These are phyloP conservation scores for Columba guinea DNA, from an alignment of 2,797 vertebrate genomes.

Conservation along the genomic window DNA sequence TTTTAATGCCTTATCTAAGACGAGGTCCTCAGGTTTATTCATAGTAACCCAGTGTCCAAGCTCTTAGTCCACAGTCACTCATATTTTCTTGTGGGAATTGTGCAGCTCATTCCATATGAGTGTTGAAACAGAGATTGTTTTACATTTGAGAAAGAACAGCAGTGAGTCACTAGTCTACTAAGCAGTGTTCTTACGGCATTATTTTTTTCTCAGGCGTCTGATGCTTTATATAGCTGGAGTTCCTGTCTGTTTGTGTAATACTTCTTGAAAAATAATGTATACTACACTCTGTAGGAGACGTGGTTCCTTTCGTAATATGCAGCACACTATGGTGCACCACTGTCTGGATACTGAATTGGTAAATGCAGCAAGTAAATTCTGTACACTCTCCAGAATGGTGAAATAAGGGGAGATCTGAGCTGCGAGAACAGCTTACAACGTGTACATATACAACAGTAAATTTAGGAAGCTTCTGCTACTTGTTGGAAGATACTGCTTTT, in stretches of 20 bases:
- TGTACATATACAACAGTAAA: background rate
- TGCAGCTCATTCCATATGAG: background rate
- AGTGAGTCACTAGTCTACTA: constrained; percentile 35
- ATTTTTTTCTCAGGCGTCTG: background rate
- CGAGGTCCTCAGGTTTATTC: background rate
- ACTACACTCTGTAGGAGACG: background rate
- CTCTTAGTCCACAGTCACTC: background rate
- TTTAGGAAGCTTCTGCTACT: background rate
- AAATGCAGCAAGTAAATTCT: background rate
- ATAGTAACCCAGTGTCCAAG: background rate
- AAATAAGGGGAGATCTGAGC: background rate
- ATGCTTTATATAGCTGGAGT: constrained; percentile 54
- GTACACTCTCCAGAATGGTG: background rate
- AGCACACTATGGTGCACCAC: background rate
- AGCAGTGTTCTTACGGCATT: background rate
- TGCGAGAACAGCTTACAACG: background rate
- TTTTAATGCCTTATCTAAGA: background rate
- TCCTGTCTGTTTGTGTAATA: constrained; percentile 30
- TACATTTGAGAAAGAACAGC: constrained; percentile 24
- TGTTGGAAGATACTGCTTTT: background rate
- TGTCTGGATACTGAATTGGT: background rate
- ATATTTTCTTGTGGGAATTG: constrained; percentile 55
- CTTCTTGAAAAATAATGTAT: constrained; percentile 16
- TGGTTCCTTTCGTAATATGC: background rate
- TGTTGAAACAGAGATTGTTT: constrained; percentile 20